Percentiles rank a stretch among this genome's conserved stretches.
These are phyloP conservation scores for Buphagus erythrorhynchus DNA, from an alignment of 2,797 vertebrate genomes.

Conservation along the genomic window DNA sequence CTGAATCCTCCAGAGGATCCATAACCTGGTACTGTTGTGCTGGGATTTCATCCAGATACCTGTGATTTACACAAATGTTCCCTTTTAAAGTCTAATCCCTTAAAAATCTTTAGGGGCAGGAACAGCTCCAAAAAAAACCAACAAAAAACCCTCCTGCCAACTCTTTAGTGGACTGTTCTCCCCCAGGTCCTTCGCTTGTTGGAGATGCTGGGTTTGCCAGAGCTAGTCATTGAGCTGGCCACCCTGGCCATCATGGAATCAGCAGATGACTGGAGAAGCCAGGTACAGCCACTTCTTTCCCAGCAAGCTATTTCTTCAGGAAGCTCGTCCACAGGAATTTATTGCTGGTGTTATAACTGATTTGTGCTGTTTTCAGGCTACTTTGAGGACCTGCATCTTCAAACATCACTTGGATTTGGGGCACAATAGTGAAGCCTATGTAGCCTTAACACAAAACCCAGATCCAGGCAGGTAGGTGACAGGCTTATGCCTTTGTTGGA, in stretches of 20 bases:
- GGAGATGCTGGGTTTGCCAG: constrained; percentile 89
- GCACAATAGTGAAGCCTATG: constrained; percentile 92
- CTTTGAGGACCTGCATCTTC: constrained; percentile 93
- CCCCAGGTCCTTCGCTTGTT: constrained; percentile 88
- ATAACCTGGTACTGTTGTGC: background rate
- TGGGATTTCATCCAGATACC: background rate
- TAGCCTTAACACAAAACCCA: constrained; percentile 92
- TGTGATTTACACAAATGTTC: fast-evolving
- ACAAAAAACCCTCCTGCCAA: fast-evolving
- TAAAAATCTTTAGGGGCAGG: background rate
- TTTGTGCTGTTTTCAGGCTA: constrained; percentile 81
- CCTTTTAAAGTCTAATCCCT: background rate
- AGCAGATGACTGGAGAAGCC: constrained; percentile 83
- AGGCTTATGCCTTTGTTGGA: background rate
- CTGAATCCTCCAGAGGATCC: background rate
- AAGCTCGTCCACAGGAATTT: background rate
- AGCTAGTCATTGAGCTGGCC: constrained; percentile 90
- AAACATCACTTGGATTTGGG: constrained; percentile 96
- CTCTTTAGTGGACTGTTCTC: background rate
- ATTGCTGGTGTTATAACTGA: background rate
- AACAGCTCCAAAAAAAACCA: background rate
- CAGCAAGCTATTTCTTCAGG: background rate
- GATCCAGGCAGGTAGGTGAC: constrained; percentile 93
- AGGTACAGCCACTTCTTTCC: constrained; percentile 74
- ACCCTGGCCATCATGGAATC: constrained; percentile 88